Base-by-base conservation (phyloP, 2,797 vertebrate species). In the Karalla daura region DNA sequence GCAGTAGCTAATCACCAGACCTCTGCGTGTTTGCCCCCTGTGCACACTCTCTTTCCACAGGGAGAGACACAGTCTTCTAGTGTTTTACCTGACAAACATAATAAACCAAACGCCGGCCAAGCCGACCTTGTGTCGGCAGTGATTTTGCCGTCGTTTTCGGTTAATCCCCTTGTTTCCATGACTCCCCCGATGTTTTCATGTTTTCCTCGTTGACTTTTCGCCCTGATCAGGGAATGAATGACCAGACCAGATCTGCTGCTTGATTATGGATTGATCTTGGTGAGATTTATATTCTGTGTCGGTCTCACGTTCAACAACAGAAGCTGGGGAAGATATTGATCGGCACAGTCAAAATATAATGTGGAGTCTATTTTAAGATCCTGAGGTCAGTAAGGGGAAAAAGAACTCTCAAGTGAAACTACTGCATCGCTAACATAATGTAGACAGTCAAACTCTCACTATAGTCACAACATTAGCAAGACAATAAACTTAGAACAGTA, bases 1-100 rank as follows among this genome's bases (percentile, higher is more conserved):
- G 87, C 89, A 76, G 67, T 49, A 84, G 83, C 78, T 66, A 83
- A 85, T 81, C 67, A 67, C 43, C 63, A 69, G 62, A 36, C 33
- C 56, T 35, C 30, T 0, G 40, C 40, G 55, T 47, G 46, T 69
- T 27, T 66, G 20, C 49, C 32, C 67, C 67, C 50, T 33, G 6
- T 32, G 18, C 66, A 65, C 52, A 63, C 64, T 51, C 54, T 62
- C 33, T 81, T 78, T 86, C 65, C 65, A 84, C 24, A 20, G 8
- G 21, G 36, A 52, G 61, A 58, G 30, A 70, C 49, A 72, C 65
- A 80, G 39, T 75, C 12, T 18, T 25, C 60, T 44, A 64, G 54
- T 84, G 25, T 69, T 87, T 77, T 53, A 80, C 59, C 66, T 74
- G 71, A 81, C 67, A 74, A 49, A 75, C 60, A 70, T 68, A 81